phyloP scores from a whole-genome alignment of 1,140 invertebrate species.

The Lepidurus apus region DNA sequence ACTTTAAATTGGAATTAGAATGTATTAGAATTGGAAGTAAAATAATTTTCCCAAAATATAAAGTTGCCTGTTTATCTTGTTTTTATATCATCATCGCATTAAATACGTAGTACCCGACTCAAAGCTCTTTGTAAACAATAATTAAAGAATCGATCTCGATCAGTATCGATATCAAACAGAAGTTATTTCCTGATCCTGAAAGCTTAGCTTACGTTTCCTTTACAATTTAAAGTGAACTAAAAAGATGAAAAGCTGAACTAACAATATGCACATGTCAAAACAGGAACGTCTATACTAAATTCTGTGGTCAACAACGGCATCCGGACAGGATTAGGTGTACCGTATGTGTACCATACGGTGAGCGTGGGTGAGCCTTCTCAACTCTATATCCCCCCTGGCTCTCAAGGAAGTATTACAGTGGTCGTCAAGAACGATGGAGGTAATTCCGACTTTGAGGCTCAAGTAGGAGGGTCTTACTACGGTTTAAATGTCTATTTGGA shows the following conservation, averaged over 20 bases:
- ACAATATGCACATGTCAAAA: not conserved
- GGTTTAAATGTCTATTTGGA: slow-evolving; percentile 26
- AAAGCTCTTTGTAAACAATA: too few relatives aligned
- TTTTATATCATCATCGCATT: too few relatives aligned
- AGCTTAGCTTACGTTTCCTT: not conserved
- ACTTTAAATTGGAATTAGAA: too few relatives aligned
- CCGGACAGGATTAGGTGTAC: slow-evolving; percentile 22
- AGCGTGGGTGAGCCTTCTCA: slow-evolving; percentile 30
- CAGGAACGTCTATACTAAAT: not conserved
- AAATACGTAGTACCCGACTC: too few relatives aligned
- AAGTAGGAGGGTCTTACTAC: slow-evolving; percentile 27
- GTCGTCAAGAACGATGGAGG: slow-evolving; percentile 30
- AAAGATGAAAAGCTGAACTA: not conserved
- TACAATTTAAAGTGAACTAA: not conserved
- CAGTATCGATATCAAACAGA: not conserved
- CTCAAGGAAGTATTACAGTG: slow-evolving; percentile 15
- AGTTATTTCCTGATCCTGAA: not conserved
- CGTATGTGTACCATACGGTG: slow-evolving; percentile 25
- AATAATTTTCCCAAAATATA: too few relatives aligned
- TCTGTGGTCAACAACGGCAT: not conserved
- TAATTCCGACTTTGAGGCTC: slow-evolving; percentile 22
- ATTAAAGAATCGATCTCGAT: too few relatives aligned
- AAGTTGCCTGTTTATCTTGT: too few relatives aligned
- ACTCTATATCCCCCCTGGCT: slow-evolving; percentile 31
- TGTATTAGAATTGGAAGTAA: too few relatives aligned